Conservation (phyloP, 2,113 vertebrate genomes). For the Pachycephala philippinensis region DNA sequence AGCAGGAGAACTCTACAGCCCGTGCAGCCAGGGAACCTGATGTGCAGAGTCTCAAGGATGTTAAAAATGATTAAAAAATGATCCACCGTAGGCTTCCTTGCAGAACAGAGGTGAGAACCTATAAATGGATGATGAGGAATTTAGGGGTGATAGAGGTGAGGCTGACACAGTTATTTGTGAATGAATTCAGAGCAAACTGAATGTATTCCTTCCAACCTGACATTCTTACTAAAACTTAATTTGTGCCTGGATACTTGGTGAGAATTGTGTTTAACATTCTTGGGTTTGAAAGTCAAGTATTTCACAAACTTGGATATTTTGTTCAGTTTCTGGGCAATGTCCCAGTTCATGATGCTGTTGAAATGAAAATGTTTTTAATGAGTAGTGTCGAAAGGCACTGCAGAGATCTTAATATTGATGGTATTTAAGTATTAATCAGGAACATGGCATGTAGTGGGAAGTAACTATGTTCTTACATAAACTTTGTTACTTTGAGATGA, state of each 20-base stretch:
- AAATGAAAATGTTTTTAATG: neutral
- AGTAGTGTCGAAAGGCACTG: neutral
- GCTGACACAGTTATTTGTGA: neutral
- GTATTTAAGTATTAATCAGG: neutral
- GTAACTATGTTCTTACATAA: neutral
- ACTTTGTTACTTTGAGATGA: neutral
- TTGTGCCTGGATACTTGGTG: neutral
- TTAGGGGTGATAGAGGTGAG: neutral
- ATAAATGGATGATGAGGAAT: neutral
- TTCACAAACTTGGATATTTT: neutral
- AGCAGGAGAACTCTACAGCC: neutral
- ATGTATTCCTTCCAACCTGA: neutral
- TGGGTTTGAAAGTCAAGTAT: neutral
- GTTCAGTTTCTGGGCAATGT: neutral
- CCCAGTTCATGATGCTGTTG: neutral
- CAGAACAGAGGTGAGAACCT: neutral
- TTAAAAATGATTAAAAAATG: neutral
- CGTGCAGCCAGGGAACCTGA: neutral
- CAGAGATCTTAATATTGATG: neutral
- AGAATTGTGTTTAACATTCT: neutral
- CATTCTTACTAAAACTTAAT: neutral
- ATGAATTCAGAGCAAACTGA: neutral
- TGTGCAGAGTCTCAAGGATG: neutral
- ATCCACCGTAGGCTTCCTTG: neutral
- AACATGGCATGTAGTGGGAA: neutral